These are phyloP conservation scores for Drosophila repletoides DNA, from an alignment of 1,140 invertebrate genomes.

Conservation along the genomic window DNA sequence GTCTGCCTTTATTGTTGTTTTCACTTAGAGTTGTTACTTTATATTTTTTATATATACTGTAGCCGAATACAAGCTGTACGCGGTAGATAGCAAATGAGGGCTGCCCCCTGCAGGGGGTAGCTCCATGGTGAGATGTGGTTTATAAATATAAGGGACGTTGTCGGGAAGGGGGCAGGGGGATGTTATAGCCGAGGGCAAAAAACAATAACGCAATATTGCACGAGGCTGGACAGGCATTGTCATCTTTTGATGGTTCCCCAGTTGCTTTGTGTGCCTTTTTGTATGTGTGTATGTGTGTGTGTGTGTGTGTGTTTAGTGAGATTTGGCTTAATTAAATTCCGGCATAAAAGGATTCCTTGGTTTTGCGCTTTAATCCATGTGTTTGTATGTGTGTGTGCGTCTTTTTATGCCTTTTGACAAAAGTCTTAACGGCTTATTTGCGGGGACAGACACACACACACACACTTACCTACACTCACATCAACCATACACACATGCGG, in stretches of 20 bases:
- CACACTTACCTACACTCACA: neutral
- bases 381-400: constrained; percentile 4
- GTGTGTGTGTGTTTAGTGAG: constrained; percentile 52
- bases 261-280: constrained; percentile 4
- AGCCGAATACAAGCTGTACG: constrained; percentile 62
- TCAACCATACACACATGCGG: neutral
- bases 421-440: constrained; percentile 69
- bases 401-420: constrained; percentile 71
- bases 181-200: constrained; percentile 17
- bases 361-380: constrained; percentile 42
- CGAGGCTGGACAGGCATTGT: constrained; percentile 35
- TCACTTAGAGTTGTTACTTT: constrained; percentile 1
- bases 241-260: constrained; percentile 41
- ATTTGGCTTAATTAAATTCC: constrained; percentile 76
- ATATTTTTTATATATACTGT: constrained; percentile 1
- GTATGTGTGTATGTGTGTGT: constrained; percentile 3
- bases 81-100: constrained; percentile 46
- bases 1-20: neutral
- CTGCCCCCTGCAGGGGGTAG: neutral
- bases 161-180: neutral
- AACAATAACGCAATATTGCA: constrained; percentile 57
- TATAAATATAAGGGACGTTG: too few species aligned
- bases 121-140: neutral
- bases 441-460: constrained; percentile 17
- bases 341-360: constrained; percentile 69